Evolutionary conservation across 1,140 invertebrate species (phyloP).

Genomic region (Bombus superbus): DNA sequence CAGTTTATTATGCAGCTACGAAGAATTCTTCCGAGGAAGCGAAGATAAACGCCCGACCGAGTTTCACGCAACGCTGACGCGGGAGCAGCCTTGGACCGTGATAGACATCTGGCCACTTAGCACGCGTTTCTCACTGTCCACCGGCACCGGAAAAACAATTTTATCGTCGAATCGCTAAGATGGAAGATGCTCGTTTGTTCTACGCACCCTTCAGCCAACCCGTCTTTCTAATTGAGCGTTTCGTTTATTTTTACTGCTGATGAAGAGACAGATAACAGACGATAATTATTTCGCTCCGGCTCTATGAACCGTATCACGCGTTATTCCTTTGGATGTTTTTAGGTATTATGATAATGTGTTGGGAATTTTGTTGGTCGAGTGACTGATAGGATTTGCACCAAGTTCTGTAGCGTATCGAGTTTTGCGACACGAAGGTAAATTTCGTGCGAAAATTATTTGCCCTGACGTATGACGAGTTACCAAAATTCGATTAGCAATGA

Average conservation of each 20-base stretch:
- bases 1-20: constrained; percentile 53
- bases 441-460: no score
- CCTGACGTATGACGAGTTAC: no score
- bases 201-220: neutral
- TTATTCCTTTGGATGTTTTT: no score
- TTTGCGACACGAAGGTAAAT: no score
- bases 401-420: no score
- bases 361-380: no score
- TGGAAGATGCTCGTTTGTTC: neutral
- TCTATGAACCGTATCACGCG: no score
- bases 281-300: neutral
- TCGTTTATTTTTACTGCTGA: neutral
- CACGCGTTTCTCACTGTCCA: constrained; percentile 14
- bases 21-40: constrained; percentile 29
- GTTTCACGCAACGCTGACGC: constrained; percentile 16
- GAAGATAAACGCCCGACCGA: constrained; percentile 36
- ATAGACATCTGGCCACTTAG: constrained; percentile 38
- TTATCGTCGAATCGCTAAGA: neutral
- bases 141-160: constrained; percentile 17
- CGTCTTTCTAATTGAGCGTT: neutral
- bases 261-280: no score
- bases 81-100: neutral
- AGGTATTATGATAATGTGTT: no score
- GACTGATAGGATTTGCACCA: no score
- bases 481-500: no score